Conservation (phyloP, 2,797 vertebrate species). For the Pygocentrus nattereri region DNA sequence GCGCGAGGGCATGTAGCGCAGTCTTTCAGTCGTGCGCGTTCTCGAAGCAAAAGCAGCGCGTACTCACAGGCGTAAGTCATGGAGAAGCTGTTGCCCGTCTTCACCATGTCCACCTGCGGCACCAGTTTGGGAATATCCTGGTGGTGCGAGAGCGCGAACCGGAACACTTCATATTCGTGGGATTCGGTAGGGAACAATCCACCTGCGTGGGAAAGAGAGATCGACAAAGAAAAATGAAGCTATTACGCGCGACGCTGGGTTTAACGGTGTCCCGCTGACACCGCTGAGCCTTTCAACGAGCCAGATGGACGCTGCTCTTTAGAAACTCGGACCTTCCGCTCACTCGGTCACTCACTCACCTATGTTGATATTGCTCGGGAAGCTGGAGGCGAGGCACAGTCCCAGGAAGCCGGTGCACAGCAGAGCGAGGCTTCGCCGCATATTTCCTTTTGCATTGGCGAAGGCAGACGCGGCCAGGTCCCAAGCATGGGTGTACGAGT, state of each 20-base stretch:
- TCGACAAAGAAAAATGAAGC: background rate
- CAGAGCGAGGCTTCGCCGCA: conserved; percentile 98
- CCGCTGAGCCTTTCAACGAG: background rate
- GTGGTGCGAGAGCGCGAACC: conserved; percentile 96
- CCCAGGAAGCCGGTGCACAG: conserved; percentile 99
- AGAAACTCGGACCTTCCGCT: too few relatives aligned
- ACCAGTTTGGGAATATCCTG: conserved; percentile 98
- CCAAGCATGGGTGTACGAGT: conserved; percentile 86
- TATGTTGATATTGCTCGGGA: conserved; percentile 99
- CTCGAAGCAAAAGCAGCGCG: background rate
- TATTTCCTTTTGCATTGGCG: conserved; percentile 99
- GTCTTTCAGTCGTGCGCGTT: background rate
- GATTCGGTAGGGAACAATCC: conserved; percentile 97
- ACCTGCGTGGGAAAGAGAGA: conserved; percentile 80
- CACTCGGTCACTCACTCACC: conserved; percentile 80
- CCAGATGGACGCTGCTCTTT: too few relatives aligned
- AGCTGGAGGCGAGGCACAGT: conserved; percentile 98
- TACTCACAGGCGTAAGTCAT: conserved; percentile 99
- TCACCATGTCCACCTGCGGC: conserved; percentile 99
- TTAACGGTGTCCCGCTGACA: too few relatives aligned
- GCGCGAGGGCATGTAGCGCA: background rate
- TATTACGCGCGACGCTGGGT: too few relatives aligned
- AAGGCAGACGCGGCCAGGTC: conserved; percentile 83
- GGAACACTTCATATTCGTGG: conserved; percentile 99
- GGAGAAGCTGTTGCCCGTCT: conserved; percentile 97